Base-by-base conservation (phyloP, 2,113 vertebrate genomes). In the Petrocephalus microphthalmus region DNA sequence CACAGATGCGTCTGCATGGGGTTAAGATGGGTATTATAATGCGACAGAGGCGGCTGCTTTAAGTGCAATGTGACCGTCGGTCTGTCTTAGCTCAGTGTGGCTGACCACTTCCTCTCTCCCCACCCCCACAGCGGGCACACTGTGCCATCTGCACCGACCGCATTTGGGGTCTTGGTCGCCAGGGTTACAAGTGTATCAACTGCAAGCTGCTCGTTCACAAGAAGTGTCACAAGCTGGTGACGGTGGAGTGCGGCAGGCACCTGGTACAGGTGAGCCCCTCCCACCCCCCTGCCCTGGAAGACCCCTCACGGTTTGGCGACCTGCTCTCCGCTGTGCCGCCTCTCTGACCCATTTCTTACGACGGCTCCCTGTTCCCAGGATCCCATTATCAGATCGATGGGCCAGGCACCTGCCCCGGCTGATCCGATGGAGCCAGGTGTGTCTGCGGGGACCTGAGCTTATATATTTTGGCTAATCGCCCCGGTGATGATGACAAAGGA, bases 191-290 rank as follows among this genome's bases (percentile, higher is more conserved):
- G 90, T 99, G 98, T 92, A 99, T 99, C 95, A 99, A 98, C 91
- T 99, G 98, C 94, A 99, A 99, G 92, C 97, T 99, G 88, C 95
- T 99, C 47, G 98, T 99, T 81, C 98, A 99, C 93, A 99, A 99
- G 94, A 99, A 99, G 92, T 99, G 98, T 93, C 98, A 99, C 93
- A 99, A 99, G 91, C 95, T 99, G 87, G 98, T 98, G 88, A 98
- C 91, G 2, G 90, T 94, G 87, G 98, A 99, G 89, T 99, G 98
- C 82, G 98, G 97, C 67, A 93, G 97, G 52, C 97, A 96, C 37
- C 93, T 95, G 89, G 93, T 93, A 37, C 93, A 93, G 92, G 94
- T 94, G 89, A 93, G 92, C 37, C 29, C 71, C 1, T 1, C 67
- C 29, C n/a, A n/a, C n/a, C n/a, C n/a, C n/a, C n/a, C n/a, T n/a